Conservation (phyloP, 2,797 vertebrate genomes). For the Lycodopsis pacificus region DNA sequence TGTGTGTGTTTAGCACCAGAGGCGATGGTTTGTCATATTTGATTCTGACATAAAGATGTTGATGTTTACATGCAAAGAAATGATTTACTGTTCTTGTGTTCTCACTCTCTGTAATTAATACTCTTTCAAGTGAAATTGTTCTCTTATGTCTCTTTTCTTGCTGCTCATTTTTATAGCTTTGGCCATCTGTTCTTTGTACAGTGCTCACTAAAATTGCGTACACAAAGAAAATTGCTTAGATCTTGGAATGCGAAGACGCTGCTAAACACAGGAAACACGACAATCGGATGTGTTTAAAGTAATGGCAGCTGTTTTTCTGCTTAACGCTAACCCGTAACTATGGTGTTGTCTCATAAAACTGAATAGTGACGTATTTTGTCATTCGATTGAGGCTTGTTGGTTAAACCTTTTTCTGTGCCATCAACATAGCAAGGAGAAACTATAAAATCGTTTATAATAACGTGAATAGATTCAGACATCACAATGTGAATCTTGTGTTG, state of each 20-base stretch:
- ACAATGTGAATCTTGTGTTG: not conserved
- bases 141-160: constrained; percentile 3
- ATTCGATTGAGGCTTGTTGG: not conserved
- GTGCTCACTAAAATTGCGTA: constrained; percentile 1
- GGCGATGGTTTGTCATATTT: not conserved
- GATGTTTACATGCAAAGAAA: constrained; percentile 9
- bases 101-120: not conserved
- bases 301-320: not conserved
- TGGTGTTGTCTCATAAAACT: not conserved
- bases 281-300: no score
- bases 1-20: not conserved
- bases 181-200: constrained; percentile 10
- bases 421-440: not conserved
- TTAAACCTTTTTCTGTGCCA: not conserved
- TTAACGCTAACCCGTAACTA: not conserved
- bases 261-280: not conserved
- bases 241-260: not conserved
- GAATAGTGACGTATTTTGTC: not conserved
- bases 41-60: not conserved
- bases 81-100: not conserved
- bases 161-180: constrained; percentile 7
- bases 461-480: not conserved
- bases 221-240: constrained; percentile 1
- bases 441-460: not conserved
- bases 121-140: not conserved